Evolutionary conservation across 2,113 vertebrate genomes (phyloP).

Genomic region (Chaetura pelagica): DNA sequence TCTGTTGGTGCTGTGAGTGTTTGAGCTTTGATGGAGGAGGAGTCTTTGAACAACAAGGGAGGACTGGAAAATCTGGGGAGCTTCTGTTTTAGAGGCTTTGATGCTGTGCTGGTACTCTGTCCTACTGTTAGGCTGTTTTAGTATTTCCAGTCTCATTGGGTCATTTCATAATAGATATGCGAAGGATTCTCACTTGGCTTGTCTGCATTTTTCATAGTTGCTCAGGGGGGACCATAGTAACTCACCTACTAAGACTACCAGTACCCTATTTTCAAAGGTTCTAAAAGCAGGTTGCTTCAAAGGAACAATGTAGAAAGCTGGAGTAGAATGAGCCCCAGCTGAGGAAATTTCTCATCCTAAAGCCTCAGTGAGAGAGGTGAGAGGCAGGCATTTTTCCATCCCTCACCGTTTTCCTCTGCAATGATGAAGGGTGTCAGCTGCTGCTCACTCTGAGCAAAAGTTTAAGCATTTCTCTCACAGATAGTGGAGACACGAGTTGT

Average conservation of each 20-base stretch:
- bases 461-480: not conserved
- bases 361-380: not conserved
- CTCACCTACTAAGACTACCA: not conserved
- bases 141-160: not conserved
- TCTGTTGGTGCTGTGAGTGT: slow-evolving; percentile 32
- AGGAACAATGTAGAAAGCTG: not conserved
- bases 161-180: not conserved
- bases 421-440: not conserved
- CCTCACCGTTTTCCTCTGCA: not conserved
- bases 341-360: not conserved
- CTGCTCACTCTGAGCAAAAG: slow-evolving; percentile 5
- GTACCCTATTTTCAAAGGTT: not conserved
- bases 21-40: slow-evolving; percentile 54
- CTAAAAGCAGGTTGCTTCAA: not conserved
- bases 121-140: slow-evolving; percentile 11
- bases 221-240: not conserved
- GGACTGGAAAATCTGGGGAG: slow-evolving; percentile 57
- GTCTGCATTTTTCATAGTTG: not conserved
- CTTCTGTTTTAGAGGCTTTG: slow-evolving; percentile 54
- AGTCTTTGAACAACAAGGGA: slow-evolving; percentile 53
- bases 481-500: not conserved
- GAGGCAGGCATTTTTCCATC: not conserved
- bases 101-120: not conserved
- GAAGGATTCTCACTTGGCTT: not conserved
- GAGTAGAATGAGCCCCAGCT: not conserved